Evolutionary conservation across 2,113 vertebrate species (phyloP).

Genomic region (Hippocampus zosterae): DNA sequence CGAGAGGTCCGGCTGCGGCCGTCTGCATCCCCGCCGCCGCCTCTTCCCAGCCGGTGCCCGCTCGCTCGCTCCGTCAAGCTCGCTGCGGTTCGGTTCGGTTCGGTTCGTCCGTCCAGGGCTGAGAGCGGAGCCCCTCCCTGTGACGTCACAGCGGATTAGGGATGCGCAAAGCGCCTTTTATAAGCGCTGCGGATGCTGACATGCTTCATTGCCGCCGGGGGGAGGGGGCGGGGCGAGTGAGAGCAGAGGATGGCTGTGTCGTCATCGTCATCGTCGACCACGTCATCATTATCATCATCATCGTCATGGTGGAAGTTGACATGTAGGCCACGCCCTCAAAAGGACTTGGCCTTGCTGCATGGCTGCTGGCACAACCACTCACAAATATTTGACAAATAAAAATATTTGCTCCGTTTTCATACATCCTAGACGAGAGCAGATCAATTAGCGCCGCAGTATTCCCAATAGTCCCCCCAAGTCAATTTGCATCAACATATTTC

Average conservation of each 20-base stretch:
- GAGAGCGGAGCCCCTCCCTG: slow-evolving; percentile 63
- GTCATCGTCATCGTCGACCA: not conserved
- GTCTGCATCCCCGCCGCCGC: slow-evolving; percentile 32
- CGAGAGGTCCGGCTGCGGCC: slow-evolving; percentile 40
- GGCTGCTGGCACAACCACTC: not conserved
- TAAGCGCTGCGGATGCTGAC: slow-evolving; percentile 30
- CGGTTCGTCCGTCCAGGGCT: slow-evolving; percentile 34
- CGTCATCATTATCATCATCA: not conserved
- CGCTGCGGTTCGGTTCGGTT: slow-evolving; percentile 16
- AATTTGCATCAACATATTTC: not conserved
- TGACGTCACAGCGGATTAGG: slow-evolving; percentile 76
- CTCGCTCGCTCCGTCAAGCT: slow-evolving; percentile 19
- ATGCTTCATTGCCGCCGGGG: not conserved
- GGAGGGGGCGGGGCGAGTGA: not conserved
- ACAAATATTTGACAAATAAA: no score
- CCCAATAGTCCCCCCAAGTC: not conserved
- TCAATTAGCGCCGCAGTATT: not conserved
- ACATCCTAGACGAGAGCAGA: not conserved
- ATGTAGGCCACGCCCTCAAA: not conserved
- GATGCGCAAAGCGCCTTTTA: slow-evolving; percentile 62
- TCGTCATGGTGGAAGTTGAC: not conserved
- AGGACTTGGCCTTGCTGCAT: not conserved
- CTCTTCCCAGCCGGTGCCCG: slow-evolving; percentile 12
- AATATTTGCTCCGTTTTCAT: not conserved
- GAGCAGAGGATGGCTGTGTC: not conserved